These are phyloP conservation scores for Lepidothrix coronata DNA, from an alignment of 2,113 vertebrate species.

Conservation along the genomic window DNA sequence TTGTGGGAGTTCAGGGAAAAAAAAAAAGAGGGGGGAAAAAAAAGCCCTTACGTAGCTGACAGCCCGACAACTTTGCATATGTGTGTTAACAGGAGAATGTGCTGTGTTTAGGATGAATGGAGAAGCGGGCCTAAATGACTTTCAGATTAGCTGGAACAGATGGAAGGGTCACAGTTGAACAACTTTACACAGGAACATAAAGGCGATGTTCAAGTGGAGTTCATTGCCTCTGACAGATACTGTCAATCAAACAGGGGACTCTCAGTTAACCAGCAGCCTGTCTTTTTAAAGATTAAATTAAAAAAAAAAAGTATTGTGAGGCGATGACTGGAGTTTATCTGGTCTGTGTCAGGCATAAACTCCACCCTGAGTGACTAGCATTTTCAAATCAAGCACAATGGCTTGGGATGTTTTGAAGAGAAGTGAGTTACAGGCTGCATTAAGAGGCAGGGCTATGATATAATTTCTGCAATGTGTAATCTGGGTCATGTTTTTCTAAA, in stretches of 20 bases:
- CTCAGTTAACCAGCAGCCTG: slow-evolving; percentile 74
- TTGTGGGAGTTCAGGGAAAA: slow-evolving; percentile 59
- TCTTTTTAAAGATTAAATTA: slow-evolving; percentile 73
- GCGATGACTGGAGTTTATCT: slow-evolving; percentile 69
- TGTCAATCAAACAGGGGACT: slow-evolving; percentile 83
- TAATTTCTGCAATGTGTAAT: neutral
- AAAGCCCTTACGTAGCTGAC: slow-evolving; percentile 69
- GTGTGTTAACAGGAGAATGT: slow-evolving; percentile 84
- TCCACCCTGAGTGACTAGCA: neutral
- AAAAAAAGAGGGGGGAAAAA: accelerated
- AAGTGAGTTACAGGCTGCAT: neutral
- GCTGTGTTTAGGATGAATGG: slow-evolving; percentile 78
- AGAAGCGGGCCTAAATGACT: slow-evolving; percentile 83
- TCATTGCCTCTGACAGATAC: slow-evolving; percentile 88
- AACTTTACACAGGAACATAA: slow-evolving; percentile 88
- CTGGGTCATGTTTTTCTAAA: neutral
- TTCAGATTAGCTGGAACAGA: slow-evolving; percentile 92
- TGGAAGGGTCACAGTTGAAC: slow-evolving; percentile 92
- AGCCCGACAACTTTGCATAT: slow-evolving; percentile 80
- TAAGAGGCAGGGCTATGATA: neutral
- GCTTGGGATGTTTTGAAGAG: neutral
- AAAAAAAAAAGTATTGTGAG: slow-evolving; percentile 63
- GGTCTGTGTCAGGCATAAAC: slow-evolving; percentile 57
- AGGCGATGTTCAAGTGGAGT: slow-evolving; percentile 84
- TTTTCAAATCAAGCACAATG: slow-evolving; percentile 39